A percentile compares a stretch with the other conserved stretches of the same genome.
These are phyloP conservation scores for Melanaphis sacchari DNA, from an alignment of 1,140 invertebrate species.

Conservation along the genomic window DNA sequence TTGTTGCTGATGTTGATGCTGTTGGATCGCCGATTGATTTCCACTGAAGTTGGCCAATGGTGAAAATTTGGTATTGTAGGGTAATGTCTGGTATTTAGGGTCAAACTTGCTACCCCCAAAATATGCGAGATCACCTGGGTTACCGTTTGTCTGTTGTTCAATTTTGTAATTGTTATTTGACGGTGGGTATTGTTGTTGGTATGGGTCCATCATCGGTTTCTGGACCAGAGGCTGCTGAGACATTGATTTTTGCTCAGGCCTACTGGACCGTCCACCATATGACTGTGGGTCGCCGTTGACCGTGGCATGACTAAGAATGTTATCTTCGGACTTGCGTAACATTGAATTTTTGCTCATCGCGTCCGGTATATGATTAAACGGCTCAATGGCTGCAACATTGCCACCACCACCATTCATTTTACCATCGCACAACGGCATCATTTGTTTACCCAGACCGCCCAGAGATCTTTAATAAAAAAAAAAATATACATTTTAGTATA, in stretches of 20 bases:
- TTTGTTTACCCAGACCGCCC: slow-evolving; percentile 25
- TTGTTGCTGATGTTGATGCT: slow-evolving; percentile 62
- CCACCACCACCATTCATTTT: slow-evolving; percentile 45
- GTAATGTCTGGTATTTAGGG: slow-evolving; percentile 92
- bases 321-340: slow-evolving; percentile 61
- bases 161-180: slow-evolving; percentile 58
- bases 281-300: slow-evolving; percentile 62
- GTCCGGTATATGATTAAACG: slow-evolving; percentile 56
- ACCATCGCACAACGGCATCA: slow-evolving; percentile 35
- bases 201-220: not conserved
- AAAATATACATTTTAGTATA: not conserved
- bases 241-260: not conserved
- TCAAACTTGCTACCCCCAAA: slow-evolving; percentile 80
- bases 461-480: not conserved
- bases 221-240: slow-evolving; percentile 39
- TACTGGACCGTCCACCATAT: slow-evolving; percentile 60
- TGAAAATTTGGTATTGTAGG: slow-evolving; percentile 71
- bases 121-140: slow-evolving; percentile 62
- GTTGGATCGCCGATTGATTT: not conserved
- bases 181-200: slow-evolving; percentile 61
- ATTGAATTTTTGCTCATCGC: slow-evolving; percentile 32
- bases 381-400: slow-evolving; percentile 55
- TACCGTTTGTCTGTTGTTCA: slow-evolving; percentile 54
- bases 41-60: slow-evolving; percentile 37
- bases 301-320: slow-evolving; percentile 63